A percentile compares a stretch with the other conserved stretches of the same genome.
Evolutionary conservation across 2,888 invertebrate species (phyloP).

Genomic region (Liodrosophila aerea): DNA sequence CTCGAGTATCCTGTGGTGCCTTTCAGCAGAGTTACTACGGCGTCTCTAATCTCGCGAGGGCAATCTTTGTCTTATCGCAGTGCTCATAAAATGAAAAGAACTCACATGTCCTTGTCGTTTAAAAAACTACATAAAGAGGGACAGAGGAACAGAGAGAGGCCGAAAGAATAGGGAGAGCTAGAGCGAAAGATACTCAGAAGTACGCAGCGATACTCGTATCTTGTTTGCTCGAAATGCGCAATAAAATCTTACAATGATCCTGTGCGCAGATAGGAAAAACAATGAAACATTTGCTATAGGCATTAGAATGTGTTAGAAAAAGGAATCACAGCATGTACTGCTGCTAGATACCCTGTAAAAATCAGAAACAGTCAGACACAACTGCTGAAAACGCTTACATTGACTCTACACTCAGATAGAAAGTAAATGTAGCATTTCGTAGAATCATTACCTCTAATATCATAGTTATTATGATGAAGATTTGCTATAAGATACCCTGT

Average conservation of each 20-base stretch:
- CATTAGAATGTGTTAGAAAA: too few species aligned
- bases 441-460: too few species aligned
- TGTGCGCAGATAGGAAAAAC: conserved; percentile 31
- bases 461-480: too few species aligned
- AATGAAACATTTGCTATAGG: conserved; percentile 16
- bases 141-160: not conserved
- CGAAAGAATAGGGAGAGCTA: not conserved
- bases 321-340: not conserved
- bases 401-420: too few species aligned
- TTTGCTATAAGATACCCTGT: too few species aligned
- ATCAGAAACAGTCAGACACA: too few species aligned
- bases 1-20: conserved; percentile 45
- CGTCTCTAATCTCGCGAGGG: conserved; percentile 25
- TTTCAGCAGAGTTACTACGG: too few species aligned
- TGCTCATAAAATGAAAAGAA: conserved; percentile 22
- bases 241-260: conserved; percentile 47
- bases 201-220: conserved; percentile 41
- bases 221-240: conserved; percentile 49
- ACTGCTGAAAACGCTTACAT: too few species aligned
- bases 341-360: too few species aligned
- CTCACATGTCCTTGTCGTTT: conserved; percentile 30
- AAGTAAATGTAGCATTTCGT: too few species aligned
- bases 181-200: conserved; percentile 31
- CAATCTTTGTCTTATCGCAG: conserved; percentile 43
- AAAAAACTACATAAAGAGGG: not conserved